Evolutionary conservation across 2,113 vertebrate species (phyloP), one percentile per base, ranked within the genome.

Genomic region (Amphiprion percula): DNA sequence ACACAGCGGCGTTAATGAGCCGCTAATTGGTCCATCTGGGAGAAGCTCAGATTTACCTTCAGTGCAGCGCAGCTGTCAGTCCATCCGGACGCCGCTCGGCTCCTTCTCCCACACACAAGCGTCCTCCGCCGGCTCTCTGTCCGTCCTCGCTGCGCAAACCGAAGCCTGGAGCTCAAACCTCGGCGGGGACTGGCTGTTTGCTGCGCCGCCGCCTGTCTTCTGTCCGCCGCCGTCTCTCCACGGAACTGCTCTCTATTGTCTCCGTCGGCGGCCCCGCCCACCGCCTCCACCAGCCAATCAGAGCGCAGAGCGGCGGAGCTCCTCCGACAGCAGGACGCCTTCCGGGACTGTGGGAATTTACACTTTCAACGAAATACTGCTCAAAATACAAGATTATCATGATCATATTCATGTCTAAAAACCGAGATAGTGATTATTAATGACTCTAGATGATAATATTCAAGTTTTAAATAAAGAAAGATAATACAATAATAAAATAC

Each of bases 181-280:
- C 21, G 12, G 26, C 68, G 37, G 21, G 12, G 50, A 49, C n/a
- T 10, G 55, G 28, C 21, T 8, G 55, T 61, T 17, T 23, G 30
- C 58, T 2, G 64, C 56, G 67, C 62, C 28, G 71, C 50, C 11
- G 33, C 19, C 68, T 16, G 49, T 83, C 68, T 30, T 23, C 30
- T 53, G 39, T 24, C 74, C 11, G 12, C 53, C 37, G 37, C 46
- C 26, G 58, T 10, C 19, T 16, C 3, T 4, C 61, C 21, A 49
- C 15, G 11, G 54, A 88, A 69, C 72, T 64, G n/a, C 69, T 62
- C 70, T 74, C 88, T 93, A 89, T 92, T 94, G 88, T 92, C 89
- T 90, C 79, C 0, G 44, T 83, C 54, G 24, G 12, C 3, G 54
- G 49, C 9, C 88, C 50, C 81, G 86, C 89, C 88, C 87, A 59